A percentile compares a stretch with the other conserved stretches of the same genome.
phyloP scores from a whole-genome alignment of 2,113 vertebrate species.

The Festucalex cinctus region DNA sequence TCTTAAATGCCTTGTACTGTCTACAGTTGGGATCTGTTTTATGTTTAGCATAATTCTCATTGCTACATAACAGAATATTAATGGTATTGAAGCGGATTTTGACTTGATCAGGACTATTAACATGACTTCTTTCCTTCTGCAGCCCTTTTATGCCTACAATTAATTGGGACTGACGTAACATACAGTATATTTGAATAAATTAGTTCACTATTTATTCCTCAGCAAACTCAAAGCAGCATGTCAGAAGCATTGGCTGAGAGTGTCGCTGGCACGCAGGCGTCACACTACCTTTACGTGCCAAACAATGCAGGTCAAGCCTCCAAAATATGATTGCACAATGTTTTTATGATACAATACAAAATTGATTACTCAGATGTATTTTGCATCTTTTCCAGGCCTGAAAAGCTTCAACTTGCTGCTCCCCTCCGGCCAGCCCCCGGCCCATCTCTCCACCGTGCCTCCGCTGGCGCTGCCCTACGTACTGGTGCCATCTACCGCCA shows the following conservation, averaged over 20 bases:
- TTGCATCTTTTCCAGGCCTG: conserved; percentile 44
- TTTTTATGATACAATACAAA: background rate
- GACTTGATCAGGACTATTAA: background rate
- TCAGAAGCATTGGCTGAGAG: background rate
- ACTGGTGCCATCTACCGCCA: conserved; percentile 76
- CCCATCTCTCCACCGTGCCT: conserved; percentile 60
- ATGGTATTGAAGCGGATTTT: background rate
- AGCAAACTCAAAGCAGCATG: background rate
- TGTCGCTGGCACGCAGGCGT: conserved; percentile 41
- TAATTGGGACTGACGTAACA: background rate
- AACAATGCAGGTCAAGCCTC: conserved; percentile 72
- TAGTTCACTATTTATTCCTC: background rate
- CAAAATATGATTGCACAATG: background rate
- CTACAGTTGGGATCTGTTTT: too few species aligned
- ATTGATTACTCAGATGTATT: background rate
- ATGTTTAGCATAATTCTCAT: background rate
- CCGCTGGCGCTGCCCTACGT: conserved; percentile 81
- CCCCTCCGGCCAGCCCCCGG: conserved; percentile 68
- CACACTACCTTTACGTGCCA: conserved; percentile 83
- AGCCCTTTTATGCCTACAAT: background rate
- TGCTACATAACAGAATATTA: background rate
- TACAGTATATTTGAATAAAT: too few species aligned
- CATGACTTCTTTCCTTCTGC: background rate
- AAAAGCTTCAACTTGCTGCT: conserved; percentile 81
- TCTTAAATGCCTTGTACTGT: too few species aligned